Conservation (phyloP, 1,140 invertebrate species). For the Schmidtea mediterranea region DNA sequence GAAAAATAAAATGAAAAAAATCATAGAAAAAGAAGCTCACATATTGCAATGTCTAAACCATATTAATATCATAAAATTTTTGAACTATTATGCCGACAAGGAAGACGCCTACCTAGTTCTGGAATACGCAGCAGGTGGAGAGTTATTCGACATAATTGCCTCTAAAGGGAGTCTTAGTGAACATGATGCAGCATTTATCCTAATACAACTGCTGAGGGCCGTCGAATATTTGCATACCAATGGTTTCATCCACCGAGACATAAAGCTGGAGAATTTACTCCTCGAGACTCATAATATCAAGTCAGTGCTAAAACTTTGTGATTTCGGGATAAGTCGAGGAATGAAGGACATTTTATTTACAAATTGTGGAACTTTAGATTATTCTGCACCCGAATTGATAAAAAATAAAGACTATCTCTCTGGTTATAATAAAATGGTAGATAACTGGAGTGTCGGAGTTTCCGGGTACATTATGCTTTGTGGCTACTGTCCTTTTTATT, state of each 20-base stretch:
- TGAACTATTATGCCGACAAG: not conserved
- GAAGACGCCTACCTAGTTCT: not conserved
- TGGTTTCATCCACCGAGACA: not conserved
- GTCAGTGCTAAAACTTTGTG: not conserved
- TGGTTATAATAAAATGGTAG: not conserved
- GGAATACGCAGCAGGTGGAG: not conserved
- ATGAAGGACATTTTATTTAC: not conserved
- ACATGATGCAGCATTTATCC: not conserved
- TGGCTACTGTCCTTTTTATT: slow-evolving; percentile 2
- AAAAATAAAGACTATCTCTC: not conserved
- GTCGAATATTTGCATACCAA: not conserved
- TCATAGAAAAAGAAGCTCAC: not conserved
- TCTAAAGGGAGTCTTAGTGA: not conserved
- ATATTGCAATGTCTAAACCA: not conserved
- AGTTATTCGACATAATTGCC: not conserved
- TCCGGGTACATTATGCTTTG: not conserved
- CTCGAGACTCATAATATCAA: not conserved
- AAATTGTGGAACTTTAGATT: slow-evolving; percentile 1
- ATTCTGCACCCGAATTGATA: slow-evolving; percentile 2
- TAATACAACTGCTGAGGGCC: not conserved
- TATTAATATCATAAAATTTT: not conserved
- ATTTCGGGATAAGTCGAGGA: not conserved
- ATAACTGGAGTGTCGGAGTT: not conserved
- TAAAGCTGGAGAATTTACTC: slow-evolving; percentile 1
- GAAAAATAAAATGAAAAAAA: not conserved